Conservation (phyloP, 1,140 invertebrate genomes). For the Pentalonia nigronervosa region DNA sequence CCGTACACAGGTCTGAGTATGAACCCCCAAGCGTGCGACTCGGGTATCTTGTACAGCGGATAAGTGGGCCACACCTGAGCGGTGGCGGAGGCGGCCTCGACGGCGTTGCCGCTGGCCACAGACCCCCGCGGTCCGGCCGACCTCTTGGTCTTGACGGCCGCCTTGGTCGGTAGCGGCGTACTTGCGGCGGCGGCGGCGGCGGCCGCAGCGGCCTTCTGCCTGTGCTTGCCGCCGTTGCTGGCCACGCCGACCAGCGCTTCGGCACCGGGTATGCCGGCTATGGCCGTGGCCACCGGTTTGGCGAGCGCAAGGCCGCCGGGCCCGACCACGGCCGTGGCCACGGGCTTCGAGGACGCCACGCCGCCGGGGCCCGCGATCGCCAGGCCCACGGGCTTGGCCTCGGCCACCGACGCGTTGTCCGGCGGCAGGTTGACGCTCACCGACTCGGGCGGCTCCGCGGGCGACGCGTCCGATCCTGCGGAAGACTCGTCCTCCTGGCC, state of each 20-base stretch:
- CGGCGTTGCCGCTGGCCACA: background rate
- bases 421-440: constrained; percentile 67
- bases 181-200: background rate
- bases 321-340: constrained; percentile 73
- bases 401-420: constrained; percentile 71
- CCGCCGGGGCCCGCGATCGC: constrained; percentile 69
- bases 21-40: constrained; percentile 52
- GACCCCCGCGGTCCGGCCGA: background rate
- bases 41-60: constrained; percentile 49
- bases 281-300: constrained; percentile 73
- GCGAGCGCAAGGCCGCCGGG: constrained; percentile 73
- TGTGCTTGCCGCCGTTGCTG: constrained; percentile 55
- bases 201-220: background rate
- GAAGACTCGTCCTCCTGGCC: constrained; percentile 62
- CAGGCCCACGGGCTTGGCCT: constrained; percentile 75
- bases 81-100: too few relatives aligned
- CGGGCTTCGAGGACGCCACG: constrained; percentile 73
- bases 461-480: background rate
- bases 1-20: constrained; percentile 39
- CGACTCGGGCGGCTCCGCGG: constrained; percentile 60
- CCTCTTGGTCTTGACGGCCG: background rate
- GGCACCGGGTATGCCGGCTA: constrained; percentile 69
- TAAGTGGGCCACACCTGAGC: constrained; percentile 38
- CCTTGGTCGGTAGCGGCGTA: background rate
- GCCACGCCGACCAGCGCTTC: constrained; percentile 60